phyloP scores from a whole-genome alignment of 2,113 vertebrate genomes.

The Sphaerodactylus townsendi region DNA sequence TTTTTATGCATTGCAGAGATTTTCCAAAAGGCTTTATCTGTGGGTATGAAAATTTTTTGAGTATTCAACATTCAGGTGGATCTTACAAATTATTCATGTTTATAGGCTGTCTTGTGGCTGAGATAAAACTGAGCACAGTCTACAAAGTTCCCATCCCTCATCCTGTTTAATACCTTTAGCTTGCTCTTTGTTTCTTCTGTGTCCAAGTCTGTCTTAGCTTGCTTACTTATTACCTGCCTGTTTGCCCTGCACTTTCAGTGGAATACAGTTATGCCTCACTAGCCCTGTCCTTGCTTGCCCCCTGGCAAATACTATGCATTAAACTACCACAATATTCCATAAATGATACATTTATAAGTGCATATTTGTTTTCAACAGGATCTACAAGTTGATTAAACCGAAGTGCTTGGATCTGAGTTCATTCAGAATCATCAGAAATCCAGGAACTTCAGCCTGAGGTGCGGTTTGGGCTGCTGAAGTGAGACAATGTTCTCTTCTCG shows the following conservation, averaged over 20 bases:
- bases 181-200: background rate
- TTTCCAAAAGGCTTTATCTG: too few relatives aligned
- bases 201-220: background rate
- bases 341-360: background rate
- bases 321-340: background rate
- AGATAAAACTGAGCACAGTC: background rate
- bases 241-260: background rate
- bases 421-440: background rate
- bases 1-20: too few relatives aligned
- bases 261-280: background rate
- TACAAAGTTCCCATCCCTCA: background rate
- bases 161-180: background rate
- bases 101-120: background rate
- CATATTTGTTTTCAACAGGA: background rate
- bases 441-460: background rate
- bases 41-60: too few relatives aligned
- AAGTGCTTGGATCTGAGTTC: background rate
- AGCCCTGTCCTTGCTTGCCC: background rate
- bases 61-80: background rate
- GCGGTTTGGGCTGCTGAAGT: background rate
- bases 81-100: background rate
- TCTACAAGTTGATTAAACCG: background rate
- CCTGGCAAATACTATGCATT: background rate
- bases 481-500: slow-evolving; percentile 1
- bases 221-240: background rate